phyloP scores from a whole-genome alignment of 1,140 invertebrate species.

The Pseudomyrmex dendroicus region DNA sequence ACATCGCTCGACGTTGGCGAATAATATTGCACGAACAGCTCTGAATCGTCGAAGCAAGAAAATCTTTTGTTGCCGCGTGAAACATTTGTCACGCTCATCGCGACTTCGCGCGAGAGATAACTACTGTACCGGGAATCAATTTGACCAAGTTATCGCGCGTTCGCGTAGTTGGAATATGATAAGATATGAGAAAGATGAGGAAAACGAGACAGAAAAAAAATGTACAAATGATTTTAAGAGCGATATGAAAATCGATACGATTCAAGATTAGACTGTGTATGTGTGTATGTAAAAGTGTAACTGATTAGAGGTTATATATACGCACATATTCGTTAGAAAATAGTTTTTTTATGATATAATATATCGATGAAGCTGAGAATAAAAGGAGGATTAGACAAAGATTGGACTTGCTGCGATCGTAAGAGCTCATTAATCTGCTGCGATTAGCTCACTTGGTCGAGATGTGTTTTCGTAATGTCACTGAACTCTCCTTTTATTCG shows the following conservation, averaged over 20 bases:
- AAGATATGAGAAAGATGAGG: conserved; percentile 59
- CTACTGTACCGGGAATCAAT: conserved; percentile 33
- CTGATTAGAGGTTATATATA: conserved; percentile 24
- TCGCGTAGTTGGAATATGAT: conserved; percentile 41
- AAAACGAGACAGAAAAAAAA: background rate
- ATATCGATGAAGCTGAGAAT: background rate
- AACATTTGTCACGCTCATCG: conserved; percentile 54
- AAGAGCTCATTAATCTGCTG: background rate
- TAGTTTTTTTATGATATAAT: background rate
- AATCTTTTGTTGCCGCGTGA: conserved; percentile 46
- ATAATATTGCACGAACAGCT: conserved; percentile 54
- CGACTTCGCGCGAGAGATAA: conserved; percentile 31
- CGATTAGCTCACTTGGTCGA: background rate
- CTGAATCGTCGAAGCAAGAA: conserved; percentile 23
- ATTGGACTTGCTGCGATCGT: background rate
- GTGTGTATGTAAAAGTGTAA: too few species aligned
- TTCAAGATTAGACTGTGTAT: conserved; percentile 62
- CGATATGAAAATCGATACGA: background rate
- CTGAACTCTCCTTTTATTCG: background rate
- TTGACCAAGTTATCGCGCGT: conserved; percentile 35
- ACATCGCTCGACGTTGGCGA: conserved; percentile 48
- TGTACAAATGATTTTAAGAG: too few species aligned
- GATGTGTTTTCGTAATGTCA: background rate
- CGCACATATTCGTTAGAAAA: background rate
- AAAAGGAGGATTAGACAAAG: background rate